These are phyloP conservation scores for Pangasius larnaudii DNA, from an alignment of 2,797 vertebrate species.

Conservation along the genomic window DNA sequence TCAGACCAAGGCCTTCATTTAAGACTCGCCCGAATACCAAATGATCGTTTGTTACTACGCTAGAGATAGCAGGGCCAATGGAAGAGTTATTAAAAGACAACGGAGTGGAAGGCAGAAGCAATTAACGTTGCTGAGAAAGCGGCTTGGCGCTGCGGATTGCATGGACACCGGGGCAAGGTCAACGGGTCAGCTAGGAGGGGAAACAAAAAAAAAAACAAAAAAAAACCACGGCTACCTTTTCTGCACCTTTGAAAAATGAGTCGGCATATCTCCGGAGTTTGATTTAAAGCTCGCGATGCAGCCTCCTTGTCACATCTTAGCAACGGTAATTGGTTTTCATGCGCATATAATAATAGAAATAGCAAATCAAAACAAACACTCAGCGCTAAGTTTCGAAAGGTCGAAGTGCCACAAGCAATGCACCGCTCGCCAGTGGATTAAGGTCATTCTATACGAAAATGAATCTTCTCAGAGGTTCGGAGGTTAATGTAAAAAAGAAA, in stretches of 20 bases:
- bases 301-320: neutral
- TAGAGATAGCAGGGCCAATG: conserved; percentile 2
- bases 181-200: neutral
- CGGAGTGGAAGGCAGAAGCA: conserved; percentile 9
- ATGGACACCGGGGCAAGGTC: neutral
- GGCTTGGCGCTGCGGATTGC: no score
- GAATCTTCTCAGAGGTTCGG: conserved; percentile 13
- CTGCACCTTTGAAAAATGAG: neutral
- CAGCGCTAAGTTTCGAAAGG: conserved; percentile 5
- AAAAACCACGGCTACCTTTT: neutral
- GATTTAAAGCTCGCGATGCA: conserved; percentile 2
- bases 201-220: neutral
- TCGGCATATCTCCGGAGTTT: neutral
- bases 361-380: conserved; percentile 36
- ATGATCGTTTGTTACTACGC: neutral
- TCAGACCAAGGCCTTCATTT: conserved; percentile 38
- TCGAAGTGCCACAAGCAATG: neutral
- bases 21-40: conserved; percentile 28
- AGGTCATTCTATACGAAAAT: conserved; percentile 38
- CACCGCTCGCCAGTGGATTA: conserved; percentile 5
- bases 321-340: conserved; percentile 35
- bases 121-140: conserved; percentile 11
- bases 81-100: conserved; percentile 17
- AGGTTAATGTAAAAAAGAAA: conserved; percentile 41
- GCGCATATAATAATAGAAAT: conserved; percentile 23